Evolutionary conservation across 2,888 invertebrate genomes (phyloP), one percentile per base, ranked within the genome.

Genomic region (Stomorhina lunata): DNA sequence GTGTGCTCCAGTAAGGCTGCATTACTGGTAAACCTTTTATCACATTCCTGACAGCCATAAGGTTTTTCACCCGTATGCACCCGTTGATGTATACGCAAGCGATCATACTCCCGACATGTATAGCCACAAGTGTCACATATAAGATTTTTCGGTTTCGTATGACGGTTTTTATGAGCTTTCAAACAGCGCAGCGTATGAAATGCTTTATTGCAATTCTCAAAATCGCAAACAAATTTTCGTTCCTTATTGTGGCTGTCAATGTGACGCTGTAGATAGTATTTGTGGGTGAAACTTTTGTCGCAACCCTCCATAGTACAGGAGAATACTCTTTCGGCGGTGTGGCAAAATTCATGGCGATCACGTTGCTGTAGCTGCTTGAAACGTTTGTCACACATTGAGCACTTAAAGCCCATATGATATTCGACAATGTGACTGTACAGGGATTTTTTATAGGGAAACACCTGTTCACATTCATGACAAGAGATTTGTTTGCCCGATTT

Each of bases 21-120:
- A 63, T 81, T 81, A 6, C 85, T 84, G 4, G 81, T 72, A 80
- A 86, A 86, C 20, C 77, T 40, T 55, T 85, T 86, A 9, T 73
- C 79, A 29, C 86, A 85, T 7, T 82, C 80, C 4, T 84, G 79
- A 27, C 85, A 86, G 6, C 63, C 80, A 43, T 86, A 90, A 0
- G 90, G 90, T 3, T 86, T 87, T 20, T 89, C 90, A 0, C 89
- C 89, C 0, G 90, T 90, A 45, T 90, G 90, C 2, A 87, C 86
- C 4, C 89, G 86, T 15, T 86, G 79, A 77, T 90, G 90, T 25
- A 89, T 87, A n/a, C 86, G 87, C 12, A 90, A 66, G 32, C 86
- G 87, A 68, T 87, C 88, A 63, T 87, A 86, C 61, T 86, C 87
- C 3, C 88, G 69, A 27, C 81, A 83, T 3, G 40, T 68, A 17